Base-by-base conservation (phyloP, 2,888 invertebrate genomes). In the Dichetophora obliterata region DNA sequence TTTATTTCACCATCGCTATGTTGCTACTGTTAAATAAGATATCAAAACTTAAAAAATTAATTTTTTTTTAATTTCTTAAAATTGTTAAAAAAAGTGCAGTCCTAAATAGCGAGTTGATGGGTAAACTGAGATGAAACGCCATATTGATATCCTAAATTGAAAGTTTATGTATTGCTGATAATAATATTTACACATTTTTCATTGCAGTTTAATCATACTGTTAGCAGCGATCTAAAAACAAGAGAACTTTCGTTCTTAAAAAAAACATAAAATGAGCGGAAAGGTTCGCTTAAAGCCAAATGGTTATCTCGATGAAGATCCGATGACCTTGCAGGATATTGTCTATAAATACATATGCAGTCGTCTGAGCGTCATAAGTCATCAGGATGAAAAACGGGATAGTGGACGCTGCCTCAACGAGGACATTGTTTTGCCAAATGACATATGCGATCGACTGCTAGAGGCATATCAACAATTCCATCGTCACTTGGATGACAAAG, bases 351-450 rank as follows among this genome's bases (percentile, higher is more conserved):
- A 87, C 83, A 83, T 90, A 48, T 88, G 89, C 75, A 87, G 85
- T 75, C 87, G 88, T 81, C 79, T 90, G 70, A 82, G 87, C 78
- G 86, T 89, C n/a, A 85, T 89, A 65, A 88, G 89, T 75, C 75
- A 74, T 66, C 75, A 66, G 76, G 75, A 81, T 73, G 83, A 82
- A 9, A 80, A 82, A n/a, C 81, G 81, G 14, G 80, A 79, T 6
- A 88, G 88, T 5, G 83, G 87, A 72, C 84, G 89, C 11, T 83
- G 82, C 57, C 86, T 94, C 2, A 90, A 90, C 75, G 89, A 92
- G 74, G 92, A 92, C 61, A 89, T 94, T 76, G 91, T 92, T 24
- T 88, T 94, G 69, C 94, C 94, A 5, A 92, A 92, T 79, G 94
- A 94, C 87, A 92, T 94, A 81, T 94, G 94, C 87, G 94, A 94